Evolutionary conservation across 2,888 invertebrate species (phyloP).

Genomic region (Morinoia aosen): DNA sequence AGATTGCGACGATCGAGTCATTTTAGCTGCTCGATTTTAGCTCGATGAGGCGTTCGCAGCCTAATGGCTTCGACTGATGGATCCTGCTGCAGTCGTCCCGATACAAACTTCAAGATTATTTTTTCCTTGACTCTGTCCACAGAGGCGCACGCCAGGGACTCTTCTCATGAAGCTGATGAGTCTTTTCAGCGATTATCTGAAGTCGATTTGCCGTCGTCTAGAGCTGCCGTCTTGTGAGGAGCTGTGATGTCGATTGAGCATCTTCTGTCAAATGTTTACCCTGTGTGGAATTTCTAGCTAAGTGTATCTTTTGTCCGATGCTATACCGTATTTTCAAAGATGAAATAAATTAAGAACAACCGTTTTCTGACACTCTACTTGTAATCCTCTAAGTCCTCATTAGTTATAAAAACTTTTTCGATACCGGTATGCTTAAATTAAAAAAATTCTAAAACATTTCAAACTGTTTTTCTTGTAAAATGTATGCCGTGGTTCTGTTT

Average conservation of each 20-base stretch:
- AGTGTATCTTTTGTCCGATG: background rate
- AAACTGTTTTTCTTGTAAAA: background rate
- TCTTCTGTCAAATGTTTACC: background rate
- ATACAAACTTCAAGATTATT: constrained; percentile 7
- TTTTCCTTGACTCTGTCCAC: background rate
- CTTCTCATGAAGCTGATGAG: background rate
- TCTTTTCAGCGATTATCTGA: constrained; percentile 24
- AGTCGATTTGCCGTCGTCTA: background rate
- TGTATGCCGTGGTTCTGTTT: background rate
- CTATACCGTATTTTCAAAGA: background rate
- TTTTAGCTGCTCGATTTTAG: constrained; percentile 23
- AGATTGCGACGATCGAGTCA: background rate
- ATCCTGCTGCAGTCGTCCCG: background rate
- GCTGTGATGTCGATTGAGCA: background rate
- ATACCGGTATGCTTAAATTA: background rate
- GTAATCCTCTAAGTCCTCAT: background rate
- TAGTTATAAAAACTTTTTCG: background rate
- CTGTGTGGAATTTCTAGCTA: background rate
- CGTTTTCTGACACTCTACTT: background rate
- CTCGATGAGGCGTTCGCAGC: constrained; percentile 18
- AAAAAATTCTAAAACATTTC: background rate
- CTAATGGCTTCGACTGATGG: constrained; percentile 30
- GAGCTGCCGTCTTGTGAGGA: background rate
- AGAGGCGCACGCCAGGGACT: background rate
- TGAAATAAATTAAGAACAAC: background rate